Evolutionary conservation across 2,888 invertebrate genomes (phyloP).

Genomic region (Trissoscelio sp.): DNA sequence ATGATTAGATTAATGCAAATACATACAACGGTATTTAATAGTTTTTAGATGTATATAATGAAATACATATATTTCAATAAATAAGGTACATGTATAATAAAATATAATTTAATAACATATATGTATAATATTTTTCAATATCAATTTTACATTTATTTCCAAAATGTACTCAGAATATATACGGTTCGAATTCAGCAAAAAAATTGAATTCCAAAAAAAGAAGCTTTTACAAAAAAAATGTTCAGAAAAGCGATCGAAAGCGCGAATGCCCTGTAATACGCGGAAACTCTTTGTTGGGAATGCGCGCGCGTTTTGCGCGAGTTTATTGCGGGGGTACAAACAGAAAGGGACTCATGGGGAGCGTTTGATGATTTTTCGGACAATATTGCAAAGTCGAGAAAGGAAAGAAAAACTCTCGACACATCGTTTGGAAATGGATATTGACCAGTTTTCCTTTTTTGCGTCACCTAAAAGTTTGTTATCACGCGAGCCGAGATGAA

Average conservation of each 20-base stretch:
- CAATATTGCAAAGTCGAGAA: constrained; percentile 35
- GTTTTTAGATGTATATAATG: too few species aligned
- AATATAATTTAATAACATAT: too few species aligned
- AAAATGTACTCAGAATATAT: too few species aligned
- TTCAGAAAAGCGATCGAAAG: neutral
- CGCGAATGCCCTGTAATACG: neutral
- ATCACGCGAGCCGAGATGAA: constrained; percentile 15
- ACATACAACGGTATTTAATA: too few species aligned
- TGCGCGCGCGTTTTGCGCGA: too few species aligned
- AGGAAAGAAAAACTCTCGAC: constrained; percentile 11
- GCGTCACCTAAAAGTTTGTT: constrained; percentile 43
- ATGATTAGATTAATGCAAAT: too few species aligned
- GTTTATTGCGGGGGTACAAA: constrained; percentile 38
- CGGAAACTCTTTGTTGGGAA: neutral
- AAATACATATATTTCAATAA: too few species aligned
- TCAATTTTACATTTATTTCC: too few species aligned
- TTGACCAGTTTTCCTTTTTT: constrained; percentile 30
- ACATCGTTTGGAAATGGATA: constrained; percentile 28
- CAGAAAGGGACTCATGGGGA: constrained; percentile 7
- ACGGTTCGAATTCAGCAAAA: neutral
- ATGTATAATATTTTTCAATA: too few species aligned
- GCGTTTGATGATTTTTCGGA: constrained; percentile 43
- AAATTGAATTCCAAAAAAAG: neutral
- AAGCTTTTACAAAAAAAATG: neutral
- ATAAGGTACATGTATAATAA: too few species aligned